Evolutionary conservation across 2,888 invertebrate genomes (phyloP), one percentile per base, ranked within the genome.

Genomic region (Hololepta plana): DNA sequence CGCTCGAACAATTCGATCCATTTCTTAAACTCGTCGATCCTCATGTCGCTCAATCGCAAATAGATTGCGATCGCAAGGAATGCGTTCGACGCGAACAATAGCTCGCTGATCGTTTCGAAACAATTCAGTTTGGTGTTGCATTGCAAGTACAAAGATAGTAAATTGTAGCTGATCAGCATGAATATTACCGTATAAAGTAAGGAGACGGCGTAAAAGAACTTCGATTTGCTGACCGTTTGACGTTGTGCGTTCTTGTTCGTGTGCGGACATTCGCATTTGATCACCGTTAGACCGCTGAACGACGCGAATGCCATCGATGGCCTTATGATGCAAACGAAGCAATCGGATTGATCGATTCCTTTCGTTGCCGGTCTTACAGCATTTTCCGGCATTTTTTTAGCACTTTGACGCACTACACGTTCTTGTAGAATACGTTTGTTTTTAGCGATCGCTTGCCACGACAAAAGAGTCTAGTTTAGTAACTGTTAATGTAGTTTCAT

Each of bases 21-120:
- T 11, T 32, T 35, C 4, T 35, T 31, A 3, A 35, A 15, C 26
- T 36, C 34, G 13, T 27, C 26, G 9, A 32, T 20, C 15, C 24
- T 24, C 11, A 25, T 23, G 2, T 31, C 15, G n/a, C 27, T 24
- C 12, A 30, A 15, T 1, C 24, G 13, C 2, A 36, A 9, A 10
- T 24, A 14, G n/a, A 24, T 12, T 2, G 10, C 4, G 15, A 27
- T 28, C n/a, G 32, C 12, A 9, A 24, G 10, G 15, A 35, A 27
- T 3, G 31, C 31, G 10, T 23, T 24, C 16, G 25, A 28, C 24
- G 31, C 29, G 14, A 31, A 32, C n/a, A 35, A 23, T 4, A 33
- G 25, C 15, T 33, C 29, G 6, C 30, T 31, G 7, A 30, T 12
- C n/a, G 33, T 24, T 24, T 33, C 30, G n/a, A 25, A n/a, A n/a